These are phyloP conservation scores for Drosophila ezoana DNA, from an alignment of 2,888 invertebrate species.

Conservation along the genomic window DNA sequence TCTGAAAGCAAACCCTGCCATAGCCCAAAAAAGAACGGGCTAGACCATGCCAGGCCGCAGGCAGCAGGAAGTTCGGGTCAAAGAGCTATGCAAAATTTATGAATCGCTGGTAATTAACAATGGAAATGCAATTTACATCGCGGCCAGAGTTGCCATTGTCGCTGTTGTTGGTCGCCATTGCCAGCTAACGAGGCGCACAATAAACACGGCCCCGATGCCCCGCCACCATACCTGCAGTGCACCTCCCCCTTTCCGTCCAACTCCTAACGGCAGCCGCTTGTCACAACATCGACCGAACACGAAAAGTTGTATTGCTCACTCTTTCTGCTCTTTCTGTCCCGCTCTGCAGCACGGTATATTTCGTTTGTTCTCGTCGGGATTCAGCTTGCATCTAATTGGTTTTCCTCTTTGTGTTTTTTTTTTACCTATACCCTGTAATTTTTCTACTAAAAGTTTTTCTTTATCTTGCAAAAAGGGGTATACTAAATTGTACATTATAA, in stretches of 20 bases:
- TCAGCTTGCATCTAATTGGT: slow-evolving; percentile 67
- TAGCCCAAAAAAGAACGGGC: background rate
- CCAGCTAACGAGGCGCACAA: slow-evolving; percentile 69
- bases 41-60: background rate
- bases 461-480: background rate
- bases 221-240: background rate
- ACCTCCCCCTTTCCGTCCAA: too few relatives aligned
- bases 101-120: slow-evolving; percentile 80
- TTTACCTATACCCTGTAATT: slow-evolving; percentile 5
- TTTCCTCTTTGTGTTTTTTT: slow-evolving; percentile 42
- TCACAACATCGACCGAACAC: slow-evolving; percentile 75
- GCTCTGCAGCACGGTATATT: slow-evolving; percentile 7
- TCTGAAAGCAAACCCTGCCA: too few relatives aligned
- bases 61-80: slow-evolving; percentile 36
- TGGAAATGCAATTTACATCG: slow-evolving; percentile 78
- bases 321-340: background rate
- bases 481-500: too few relatives aligned
- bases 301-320: slow-evolving; percentile 46
- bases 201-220: slow-evolving; percentile 39
- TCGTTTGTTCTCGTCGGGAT: slow-evolving; percentile 28
- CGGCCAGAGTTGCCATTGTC: slow-evolving; percentile 57
- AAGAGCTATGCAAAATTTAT: slow-evolving; percentile 66
- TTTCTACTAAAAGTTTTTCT: background rate
- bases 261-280: slow-evolving; percentile 29
- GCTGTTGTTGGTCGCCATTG: slow-evolving; percentile 27